Conservation (phyloP, 2,797 vertebrate species). For the Cossypha niveicapilla region DNA sequence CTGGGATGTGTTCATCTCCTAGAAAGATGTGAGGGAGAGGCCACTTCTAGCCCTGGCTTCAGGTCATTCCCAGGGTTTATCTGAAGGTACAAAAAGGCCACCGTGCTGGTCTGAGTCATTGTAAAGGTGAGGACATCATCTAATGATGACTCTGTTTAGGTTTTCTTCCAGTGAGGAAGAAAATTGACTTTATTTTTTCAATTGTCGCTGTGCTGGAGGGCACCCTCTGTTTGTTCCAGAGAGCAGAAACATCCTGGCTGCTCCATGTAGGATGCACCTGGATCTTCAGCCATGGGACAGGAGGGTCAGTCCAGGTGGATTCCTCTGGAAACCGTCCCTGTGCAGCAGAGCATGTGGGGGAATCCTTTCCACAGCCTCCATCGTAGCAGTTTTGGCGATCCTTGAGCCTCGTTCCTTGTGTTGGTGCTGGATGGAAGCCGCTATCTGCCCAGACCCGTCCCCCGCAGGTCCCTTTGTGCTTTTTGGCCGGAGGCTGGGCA, state of each 20-base stretch:
- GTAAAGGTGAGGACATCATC: neutral
- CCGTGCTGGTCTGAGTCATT: neutral
- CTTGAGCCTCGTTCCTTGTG: neutral
- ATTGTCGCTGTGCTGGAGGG: neutral
- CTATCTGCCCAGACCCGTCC: neutral
- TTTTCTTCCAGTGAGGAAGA: neutral
- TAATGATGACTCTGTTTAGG: neutral
- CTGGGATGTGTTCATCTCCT: neutral
- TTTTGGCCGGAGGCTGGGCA: neutral
- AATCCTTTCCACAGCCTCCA: neutral
- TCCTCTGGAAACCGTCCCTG: neutral
- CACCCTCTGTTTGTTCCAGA: neutral
- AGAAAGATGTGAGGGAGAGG: neutral
- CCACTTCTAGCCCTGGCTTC: neutral
- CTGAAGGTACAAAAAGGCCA: neutral
- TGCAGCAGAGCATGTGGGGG: neutral
- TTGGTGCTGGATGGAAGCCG: neutral
- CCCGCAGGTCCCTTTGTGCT: neutral
- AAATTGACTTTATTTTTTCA: neutral
- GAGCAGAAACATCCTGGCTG: neutral
- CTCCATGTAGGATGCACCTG: neutral
- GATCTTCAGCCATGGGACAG: neutral
- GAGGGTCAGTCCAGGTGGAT: neutral
- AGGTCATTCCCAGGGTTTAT: neutral
- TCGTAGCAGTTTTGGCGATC: neutral